Percentiles rank a stretch among this genome's conserved stretches.
These are phyloP conservation scores for Macrosoma leucophasiata DNA, from an alignment of 2,888 invertebrate species.

Conservation along the genomic window DNA sequence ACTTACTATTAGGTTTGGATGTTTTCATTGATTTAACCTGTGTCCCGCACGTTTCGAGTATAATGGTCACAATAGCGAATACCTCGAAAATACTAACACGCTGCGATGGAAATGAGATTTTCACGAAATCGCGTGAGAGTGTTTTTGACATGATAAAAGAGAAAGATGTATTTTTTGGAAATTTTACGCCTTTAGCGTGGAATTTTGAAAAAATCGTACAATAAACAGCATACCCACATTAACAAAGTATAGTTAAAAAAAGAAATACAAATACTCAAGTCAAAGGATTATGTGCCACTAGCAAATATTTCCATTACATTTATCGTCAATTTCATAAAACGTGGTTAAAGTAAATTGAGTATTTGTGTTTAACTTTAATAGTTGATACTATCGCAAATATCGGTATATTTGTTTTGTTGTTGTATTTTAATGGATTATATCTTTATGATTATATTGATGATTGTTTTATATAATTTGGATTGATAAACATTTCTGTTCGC, in stretches of 20 bases:
- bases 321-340: too few species aligned
- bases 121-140: slow-evolving; percentile 32
- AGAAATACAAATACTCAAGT: slow-evolving; percentile 71
- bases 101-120: slow-evolving; percentile 55
- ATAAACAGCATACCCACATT: too few species aligned
- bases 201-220: slow-evolving; percentile 7
- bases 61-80: slow-evolving; percentile 39
- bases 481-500: slow-evolving; percentile 38
- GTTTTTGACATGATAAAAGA: slow-evolving; percentile 45
- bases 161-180: slow-evolving; percentile 24
- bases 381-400: slow-evolving; percentile 39
- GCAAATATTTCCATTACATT: too few species aligned
- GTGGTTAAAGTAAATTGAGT: too few species aligned
- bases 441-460: slow-evolving; percentile 58
- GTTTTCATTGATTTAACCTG: slow-evolving; percentile 8
- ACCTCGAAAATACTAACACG: slow-evolving; percentile 39
- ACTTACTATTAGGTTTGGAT: slow-evolving; percentile 30
- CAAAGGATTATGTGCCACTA: slow-evolving; percentile 43
- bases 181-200: too few species aligned
- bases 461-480: slow-evolving; percentile 46
- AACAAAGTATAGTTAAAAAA: slow-evolving; percentile 36
- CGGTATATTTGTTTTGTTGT: slow-evolving; percentile 69
- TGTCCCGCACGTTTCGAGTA: slow-evolving; percentile 8
- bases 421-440: slow-evolving; percentile 72
- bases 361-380: slow-evolving; percentile 58